Evolutionary conservation across 1,140 invertebrate genomes (phyloP).

Genomic region (Drosophila neocordata): DNA sequence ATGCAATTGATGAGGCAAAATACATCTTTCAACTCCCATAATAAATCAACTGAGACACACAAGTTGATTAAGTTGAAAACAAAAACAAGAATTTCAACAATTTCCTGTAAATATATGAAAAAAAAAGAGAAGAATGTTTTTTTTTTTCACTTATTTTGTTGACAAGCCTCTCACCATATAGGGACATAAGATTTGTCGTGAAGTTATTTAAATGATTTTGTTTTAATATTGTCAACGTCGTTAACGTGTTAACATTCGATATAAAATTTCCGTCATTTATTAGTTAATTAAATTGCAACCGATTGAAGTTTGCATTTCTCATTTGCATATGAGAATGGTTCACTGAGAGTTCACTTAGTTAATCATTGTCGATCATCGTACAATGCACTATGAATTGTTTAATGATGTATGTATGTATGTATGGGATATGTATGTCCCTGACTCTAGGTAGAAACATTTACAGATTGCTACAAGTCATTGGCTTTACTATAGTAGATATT

Average conservation of each 20-base stretch:
- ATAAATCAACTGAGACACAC: constrained; percentile 27
- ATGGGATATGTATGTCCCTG: not conserved
- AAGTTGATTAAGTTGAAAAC: constrained; percentile 2
- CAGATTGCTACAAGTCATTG: constrained; percentile 1
- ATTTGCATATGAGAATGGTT: constrained; percentile 43
- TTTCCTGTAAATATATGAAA: constrained; percentile 42
- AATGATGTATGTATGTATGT: constrained; percentile 26
- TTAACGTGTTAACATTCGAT: constrained; percentile 16
- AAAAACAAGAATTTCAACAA: constrained; percentile 8
- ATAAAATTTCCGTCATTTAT: constrained; percentile 72
- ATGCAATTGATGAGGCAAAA: constrained; percentile 19
- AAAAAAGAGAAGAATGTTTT: not conserved
- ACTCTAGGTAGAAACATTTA: not conserved
- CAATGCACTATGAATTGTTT: constrained; percentile 25
- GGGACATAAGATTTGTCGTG: constrained; percentile 57
- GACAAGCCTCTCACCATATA: constrained; percentile 17
- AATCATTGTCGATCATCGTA: constrained; percentile 24
- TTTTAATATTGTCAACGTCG: constrained; percentile 48
- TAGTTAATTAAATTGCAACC: constrained; percentile 67
- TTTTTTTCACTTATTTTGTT: constrained; percentile 13
- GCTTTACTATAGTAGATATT: not conserved
- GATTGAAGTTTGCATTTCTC: constrained; percentile 49
- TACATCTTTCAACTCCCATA: constrained; percentile 12
- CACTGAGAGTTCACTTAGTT: constrained; percentile 22
- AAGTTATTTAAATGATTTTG: constrained; percentile 63